These are phyloP conservation scores for Glareola pratincola DNA, from an alignment of 2,113 vertebrate species.

Conservation along the genomic window DNA sequence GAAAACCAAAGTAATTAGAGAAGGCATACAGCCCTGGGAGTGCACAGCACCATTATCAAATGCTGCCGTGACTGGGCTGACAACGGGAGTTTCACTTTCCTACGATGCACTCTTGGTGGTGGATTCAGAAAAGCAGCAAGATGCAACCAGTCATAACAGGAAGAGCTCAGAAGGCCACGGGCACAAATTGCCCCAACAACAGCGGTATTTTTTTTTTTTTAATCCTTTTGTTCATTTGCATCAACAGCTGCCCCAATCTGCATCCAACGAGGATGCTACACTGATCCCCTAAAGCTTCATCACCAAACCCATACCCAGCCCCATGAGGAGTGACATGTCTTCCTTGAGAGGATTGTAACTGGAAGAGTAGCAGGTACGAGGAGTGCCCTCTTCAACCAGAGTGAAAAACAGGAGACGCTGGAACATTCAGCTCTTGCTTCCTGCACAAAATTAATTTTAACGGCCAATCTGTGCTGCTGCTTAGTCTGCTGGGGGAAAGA, in stretches of 20 bases:
- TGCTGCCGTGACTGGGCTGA: not conserved
- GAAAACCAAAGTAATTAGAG: not conserved
- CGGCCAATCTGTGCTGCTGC: conserved; percentile 4
- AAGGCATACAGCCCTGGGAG: rapidly evolving
- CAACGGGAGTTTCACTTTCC: not conserved
- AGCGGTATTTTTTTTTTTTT: rapidly evolving
- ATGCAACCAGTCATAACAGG: not conserved
- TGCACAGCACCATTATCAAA: not conserved
- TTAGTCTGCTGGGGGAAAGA: conserved; percentile 1
- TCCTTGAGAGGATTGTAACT: not conserved
- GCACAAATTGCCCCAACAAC: not conserved
- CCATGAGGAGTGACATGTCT: not conserved
- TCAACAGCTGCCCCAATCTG: not conserved
- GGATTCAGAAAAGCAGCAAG: not conserved
- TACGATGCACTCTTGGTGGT: not conserved
- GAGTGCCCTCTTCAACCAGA: not conserved
- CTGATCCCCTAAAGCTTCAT: not conserved
- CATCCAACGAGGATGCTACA: not conserved
- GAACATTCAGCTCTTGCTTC: not conserved
- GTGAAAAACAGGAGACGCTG: not conserved
- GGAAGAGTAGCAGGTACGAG: not conserved
- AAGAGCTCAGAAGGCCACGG: not conserved
- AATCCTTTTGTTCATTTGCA: not conserved
- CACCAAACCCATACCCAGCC: not conserved
- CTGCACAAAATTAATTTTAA: conserved; percentile 19